Evolutionary conservation across 2,888 invertebrate genomes (phyloP), one percentile per base, ranked within the genome.

Genomic region (Dermolepida albohirtum): DNA sequence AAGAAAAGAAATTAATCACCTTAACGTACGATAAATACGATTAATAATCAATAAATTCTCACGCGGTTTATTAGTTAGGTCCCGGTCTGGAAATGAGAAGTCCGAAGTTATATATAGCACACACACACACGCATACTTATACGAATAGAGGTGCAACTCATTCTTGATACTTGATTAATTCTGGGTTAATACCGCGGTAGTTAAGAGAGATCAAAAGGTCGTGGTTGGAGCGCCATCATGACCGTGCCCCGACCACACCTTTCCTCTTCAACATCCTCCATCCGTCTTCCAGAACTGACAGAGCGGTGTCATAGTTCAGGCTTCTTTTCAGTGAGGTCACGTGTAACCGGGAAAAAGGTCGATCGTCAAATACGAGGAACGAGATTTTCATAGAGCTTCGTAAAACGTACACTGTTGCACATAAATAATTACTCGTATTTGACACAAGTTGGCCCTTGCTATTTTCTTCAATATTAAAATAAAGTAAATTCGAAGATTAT

Each of bases 231-330:
- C 73, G 72, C 74, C 73, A 71, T 71, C 73, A 73, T 73, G 74
- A 72, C 75, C 72, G 70, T 64, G 72, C 66, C 71, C 70, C 69
- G 71, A 72, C 75, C 76, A 75, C 76, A 76, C 76, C 76, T 76
- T 74, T 67, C 68, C 68, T 65, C 67, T 66, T 67, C 65, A 68
- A 71, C 72, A 70, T 72, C 71, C 64, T 73, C 72, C 71, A 74
- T 75, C 72, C 74, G 70, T 75, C 75, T 74, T 75, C 67, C 51
- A 29, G 64, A 41, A 64, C 44, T 59, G 64, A 67, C 70, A 29
- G 49, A 63, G 57, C 27, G 34, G 50, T 50, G 57, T 62, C 59
- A 62, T 67, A 67, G 66, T 70, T 70, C 70, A 66, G 57, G 68
- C 70, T 70, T 68, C 68, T 68, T 64, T 65, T 66, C 49, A 59